A percentile compares a stretch with the other conserved stretches of the same genome.
These are phyloP conservation scores for Tuberolachnus salignus DNA, from an alignment of 2,888 invertebrate species.

Conservation along the genomic window DNA sequence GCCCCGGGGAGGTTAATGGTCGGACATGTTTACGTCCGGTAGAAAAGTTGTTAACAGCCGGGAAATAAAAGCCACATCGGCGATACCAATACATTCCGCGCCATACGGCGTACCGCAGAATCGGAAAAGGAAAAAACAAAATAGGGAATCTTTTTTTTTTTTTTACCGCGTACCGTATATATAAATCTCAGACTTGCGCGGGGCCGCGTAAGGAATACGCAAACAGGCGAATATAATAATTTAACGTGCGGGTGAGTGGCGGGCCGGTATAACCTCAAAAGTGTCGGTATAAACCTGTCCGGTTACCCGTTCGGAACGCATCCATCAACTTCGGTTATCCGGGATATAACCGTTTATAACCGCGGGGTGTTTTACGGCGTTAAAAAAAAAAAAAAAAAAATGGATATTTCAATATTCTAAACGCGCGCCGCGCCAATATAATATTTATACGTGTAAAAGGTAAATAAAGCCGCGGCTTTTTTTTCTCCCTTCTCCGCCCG, in stretches of 20 bases:
- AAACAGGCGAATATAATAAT: not conserved
- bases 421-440: not conserved
- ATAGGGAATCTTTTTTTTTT: too few relatives aligned
- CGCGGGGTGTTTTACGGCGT: constrained; percentile 17
- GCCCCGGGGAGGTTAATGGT: too few relatives aligned
- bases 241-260: not conserved
- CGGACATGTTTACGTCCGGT: too few relatives aligned
- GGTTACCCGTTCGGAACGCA: constrained; percentile 3
- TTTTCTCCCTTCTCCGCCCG: too few relatives aligned
- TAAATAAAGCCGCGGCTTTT: too few relatives aligned
- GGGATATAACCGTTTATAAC: constrained; percentile 45
- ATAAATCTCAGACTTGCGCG: too few relatives aligned
- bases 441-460: not conserved
- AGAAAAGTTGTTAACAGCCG: too few relatives aligned
- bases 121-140: too few relatives aligned
- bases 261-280: not conserved
- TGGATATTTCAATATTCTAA: constrained; percentile 35
- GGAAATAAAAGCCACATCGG: too few relatives aligned
- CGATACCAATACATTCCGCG: too few relatives aligned
- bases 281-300: constrained; percentile 23
- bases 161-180: too few relatives aligned
- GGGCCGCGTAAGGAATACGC: constrained; percentile 18
- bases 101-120: too few relatives aligned
- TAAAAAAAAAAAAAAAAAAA: constrained; percentile 30
- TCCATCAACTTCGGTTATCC: constrained; percentile 50